Percentiles rank a stretch among this genome's conserved stretches.
phyloP scores from a whole-genome alignment of 2,797 vertebrate genomes.

The Gallinago stenura region DNA sequence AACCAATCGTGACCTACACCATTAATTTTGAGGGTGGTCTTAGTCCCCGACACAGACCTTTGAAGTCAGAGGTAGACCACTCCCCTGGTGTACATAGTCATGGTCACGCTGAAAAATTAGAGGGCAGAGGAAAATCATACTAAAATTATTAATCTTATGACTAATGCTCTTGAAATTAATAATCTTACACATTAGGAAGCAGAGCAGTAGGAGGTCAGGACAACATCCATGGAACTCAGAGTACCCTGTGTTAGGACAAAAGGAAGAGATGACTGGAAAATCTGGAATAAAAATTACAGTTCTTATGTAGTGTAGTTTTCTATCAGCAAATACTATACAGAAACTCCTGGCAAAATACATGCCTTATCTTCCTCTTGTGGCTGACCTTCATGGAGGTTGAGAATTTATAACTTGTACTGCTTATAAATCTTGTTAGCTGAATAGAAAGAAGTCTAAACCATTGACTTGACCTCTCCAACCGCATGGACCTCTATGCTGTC shows the following conservation, averaged over 20 bases:
- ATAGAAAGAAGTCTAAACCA: not conserved
- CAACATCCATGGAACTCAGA: not conserved
- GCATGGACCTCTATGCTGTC: not conserved
- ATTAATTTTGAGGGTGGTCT: not conserved
- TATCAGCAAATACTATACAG: not conserved
- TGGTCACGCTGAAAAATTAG: conserved; percentile 6
- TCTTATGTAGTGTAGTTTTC: not conserved
- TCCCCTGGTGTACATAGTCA: not conserved
- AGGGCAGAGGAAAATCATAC: not conserved
- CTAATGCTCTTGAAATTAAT: not conserved
- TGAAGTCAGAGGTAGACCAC: not conserved
- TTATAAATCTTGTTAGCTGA: not conserved
- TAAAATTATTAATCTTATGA: not conserved
- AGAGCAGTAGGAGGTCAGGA: not conserved
- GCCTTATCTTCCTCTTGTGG: not conserved
- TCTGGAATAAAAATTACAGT: not conserved
- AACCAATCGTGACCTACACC: not conserved
- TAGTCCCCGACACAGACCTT: not conserved
- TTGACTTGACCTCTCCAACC: not conserved
- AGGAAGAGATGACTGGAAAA: not conserved
- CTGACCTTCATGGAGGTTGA: not conserved
- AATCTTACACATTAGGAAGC: not conserved
- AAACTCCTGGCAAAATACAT: not conserved
- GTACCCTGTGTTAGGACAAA: rapidly evolving
- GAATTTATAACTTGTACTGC: not conserved